A percentile compares a stretch with the other conserved stretches of the same genome.
These are phyloP conservation scores for Lordiphosa fenestrarum DNA, from an alignment of 2,888 invertebrate genomes.

Conservation along the genomic window DNA sequence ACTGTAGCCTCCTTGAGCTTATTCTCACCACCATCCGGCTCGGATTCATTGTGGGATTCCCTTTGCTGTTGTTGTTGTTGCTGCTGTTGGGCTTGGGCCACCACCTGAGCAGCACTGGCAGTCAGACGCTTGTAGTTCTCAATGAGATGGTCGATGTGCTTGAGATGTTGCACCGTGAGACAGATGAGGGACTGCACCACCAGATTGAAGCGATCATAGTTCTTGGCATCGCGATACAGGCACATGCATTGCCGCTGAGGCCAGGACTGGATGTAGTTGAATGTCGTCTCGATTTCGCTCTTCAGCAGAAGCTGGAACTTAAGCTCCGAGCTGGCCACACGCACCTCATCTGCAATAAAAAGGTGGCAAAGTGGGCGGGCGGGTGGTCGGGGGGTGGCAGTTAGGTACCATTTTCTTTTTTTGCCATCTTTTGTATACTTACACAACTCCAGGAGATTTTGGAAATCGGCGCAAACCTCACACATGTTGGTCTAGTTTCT, in stretches of 20 bases:
- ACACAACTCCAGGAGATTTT: constrained; percentile 93
- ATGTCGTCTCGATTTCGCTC: constrained; percentile 90
- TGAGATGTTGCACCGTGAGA: constrained; percentile 90
- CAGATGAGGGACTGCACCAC: constrained; percentile 93
- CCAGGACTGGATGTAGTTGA: constrained; percentile 93
- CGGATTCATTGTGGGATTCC: constrained; percentile 32
- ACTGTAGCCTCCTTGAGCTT: constrained; percentile 44
- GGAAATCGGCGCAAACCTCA: constrained; percentile 96
- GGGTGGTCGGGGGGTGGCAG: constrained; percentile 13
- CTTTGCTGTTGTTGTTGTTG: constrained; percentile 31
- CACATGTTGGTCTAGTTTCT: constrained; percentile 84
- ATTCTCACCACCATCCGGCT: constrained; percentile 22
- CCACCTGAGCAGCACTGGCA: constrained; percentile 54
- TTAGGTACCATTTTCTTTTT: no score
- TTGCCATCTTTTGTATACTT: constrained; percentile 80
- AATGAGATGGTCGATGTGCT: constrained; percentile 85
- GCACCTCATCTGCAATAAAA: constrained; percentile 86
- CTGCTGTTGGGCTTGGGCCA: constrained; percentile 50
- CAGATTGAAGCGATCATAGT: constrained; percentile 94
- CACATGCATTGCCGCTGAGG: constrained; percentile 97
- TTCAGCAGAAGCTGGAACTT: constrained; percentile 86
- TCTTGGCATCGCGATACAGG: constrained; percentile 94
- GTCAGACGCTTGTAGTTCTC: constrained; percentile 79
- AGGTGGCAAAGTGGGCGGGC: constrained; percentile 6
- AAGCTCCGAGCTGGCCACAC: constrained; percentile 88